A percentile compares a stretch with the other conserved stretches of the same genome.
These are phyloP conservation scores for Troides aeacus DNA, from an alignment of 2,888 invertebrate genomes.

Conservation along the genomic window DNA sequence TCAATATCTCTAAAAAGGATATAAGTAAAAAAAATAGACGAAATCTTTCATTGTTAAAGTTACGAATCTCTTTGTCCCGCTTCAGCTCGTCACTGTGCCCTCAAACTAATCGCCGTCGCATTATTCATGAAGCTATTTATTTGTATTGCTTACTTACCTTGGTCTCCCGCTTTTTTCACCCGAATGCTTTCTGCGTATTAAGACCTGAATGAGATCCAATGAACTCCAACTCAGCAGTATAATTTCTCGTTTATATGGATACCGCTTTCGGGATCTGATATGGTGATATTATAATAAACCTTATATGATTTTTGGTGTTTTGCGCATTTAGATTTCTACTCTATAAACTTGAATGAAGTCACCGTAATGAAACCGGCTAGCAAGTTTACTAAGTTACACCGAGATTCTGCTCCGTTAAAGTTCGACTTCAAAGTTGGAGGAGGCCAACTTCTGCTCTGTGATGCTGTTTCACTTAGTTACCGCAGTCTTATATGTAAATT, in stretches of 20 bases:
- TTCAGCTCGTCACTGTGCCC: conserved; percentile 26
- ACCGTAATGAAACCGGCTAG: conserved; percentile 4
- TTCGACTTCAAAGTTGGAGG: conserved; percentile 15
- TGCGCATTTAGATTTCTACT: background rate
- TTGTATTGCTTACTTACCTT: conserved; percentile 71
- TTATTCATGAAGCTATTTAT: conserved; percentile 77
- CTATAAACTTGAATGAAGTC: conserved; percentile 2
- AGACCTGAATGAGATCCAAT: conserved; percentile 24
- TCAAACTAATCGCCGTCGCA: conserved; percentile 45
- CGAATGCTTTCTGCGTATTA: conserved; percentile 32
- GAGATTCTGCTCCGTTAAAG: conserved; percentile 13
- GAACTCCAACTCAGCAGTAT: conserved; percentile 10
- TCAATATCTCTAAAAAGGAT: too few relatives aligned
- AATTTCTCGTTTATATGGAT: conserved; percentile 27
- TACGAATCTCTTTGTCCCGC: conserved; percentile 21
- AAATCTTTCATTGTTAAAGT: too few relatives aligned
- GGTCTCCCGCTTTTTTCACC: conserved; percentile 42
- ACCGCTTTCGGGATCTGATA: conserved; percentile 4
- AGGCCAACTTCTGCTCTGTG: conserved; percentile 12
- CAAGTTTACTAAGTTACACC: conserved; percentile 9
- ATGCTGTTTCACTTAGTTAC: conserved; percentile 13
- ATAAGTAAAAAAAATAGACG: too few relatives aligned
- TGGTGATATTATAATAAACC: background rate
- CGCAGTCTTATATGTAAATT: conserved; percentile 7
- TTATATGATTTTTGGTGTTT: background rate